Conservation (phyloP, 2,888 invertebrate species). For the Drosophila percnosoma region DNA sequence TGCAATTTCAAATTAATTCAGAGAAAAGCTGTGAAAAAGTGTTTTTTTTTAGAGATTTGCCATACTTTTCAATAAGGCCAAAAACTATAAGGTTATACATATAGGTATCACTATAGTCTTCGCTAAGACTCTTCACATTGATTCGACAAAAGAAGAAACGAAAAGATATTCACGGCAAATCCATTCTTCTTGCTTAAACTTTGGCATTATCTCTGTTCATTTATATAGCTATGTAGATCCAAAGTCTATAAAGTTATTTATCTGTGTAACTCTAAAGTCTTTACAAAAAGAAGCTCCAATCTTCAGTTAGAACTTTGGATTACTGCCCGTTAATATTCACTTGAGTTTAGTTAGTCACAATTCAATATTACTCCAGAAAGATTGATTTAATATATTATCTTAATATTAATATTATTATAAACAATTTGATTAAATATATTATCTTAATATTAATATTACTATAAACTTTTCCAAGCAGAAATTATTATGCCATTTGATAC, state of each 20-base stretch:
- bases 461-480: not conserved
- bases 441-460: not conserved
- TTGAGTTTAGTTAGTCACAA: not conserved
- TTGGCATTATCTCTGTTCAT: not conserved
- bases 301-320: not conserved
- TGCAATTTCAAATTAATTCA: not conserved
- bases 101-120: too few relatives aligned
- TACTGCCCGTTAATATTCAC: not conserved
- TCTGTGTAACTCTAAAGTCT: too few relatives aligned
- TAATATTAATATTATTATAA: not conserved
- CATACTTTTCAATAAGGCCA: not conserved
- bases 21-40: not conserved
- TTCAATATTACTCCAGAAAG: not conserved
- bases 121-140: not conserved
- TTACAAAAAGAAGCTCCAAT: not conserved
- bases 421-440: not conserved
- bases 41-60: not conserved
- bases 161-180: not conserved
- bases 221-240: not conserved
- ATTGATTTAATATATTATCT: not conserved
- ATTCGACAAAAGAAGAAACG: too few relatives aligned
- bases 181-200: not conserved
- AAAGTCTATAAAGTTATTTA: not conserved
- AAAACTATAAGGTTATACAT: not conserved
- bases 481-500: not conserved